Evolutionary conservation across 1,140 invertebrate species (phyloP).

Genomic region (Theocolax elegans): DNA sequence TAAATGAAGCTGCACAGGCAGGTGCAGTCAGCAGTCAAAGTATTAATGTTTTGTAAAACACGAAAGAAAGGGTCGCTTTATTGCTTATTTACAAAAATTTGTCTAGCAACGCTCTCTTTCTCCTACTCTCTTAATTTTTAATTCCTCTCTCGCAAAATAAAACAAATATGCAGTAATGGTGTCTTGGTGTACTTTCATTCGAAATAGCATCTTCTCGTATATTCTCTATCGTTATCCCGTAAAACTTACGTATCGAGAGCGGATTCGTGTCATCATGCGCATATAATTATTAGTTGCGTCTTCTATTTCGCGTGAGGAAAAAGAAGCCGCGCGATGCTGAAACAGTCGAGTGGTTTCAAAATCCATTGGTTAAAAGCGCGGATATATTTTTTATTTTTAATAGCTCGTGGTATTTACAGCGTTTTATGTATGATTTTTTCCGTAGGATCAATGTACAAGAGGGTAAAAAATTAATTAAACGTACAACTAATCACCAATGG

Average conservation of each 20-base stretch:
- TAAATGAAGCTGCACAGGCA: slow-evolving; percentile 37
- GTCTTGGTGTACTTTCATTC: slow-evolving; percentile 29
- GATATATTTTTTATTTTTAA: background rate
- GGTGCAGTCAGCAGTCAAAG: slow-evolving; percentile 38
- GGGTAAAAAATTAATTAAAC: slow-evolving; percentile 18
- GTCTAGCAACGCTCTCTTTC: slow-evolving; percentile 32
- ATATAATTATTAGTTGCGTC: background rate
- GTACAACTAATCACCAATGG: slow-evolving; percentile 11
- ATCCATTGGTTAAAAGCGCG: slow-evolving; percentile 14
- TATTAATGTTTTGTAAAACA: slow-evolving; percentile 26
- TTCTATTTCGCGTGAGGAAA: background rate
- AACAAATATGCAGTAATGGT: slow-evolving; percentile 16
- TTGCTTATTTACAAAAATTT: slow-evolving; percentile 41
- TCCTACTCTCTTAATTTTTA: slow-evolving; percentile 13
- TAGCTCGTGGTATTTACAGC: slow-evolving; percentile 34
- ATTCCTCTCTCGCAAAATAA: slow-evolving; percentile 10
- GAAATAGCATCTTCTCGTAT: background rate
- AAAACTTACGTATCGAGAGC: slow-evolving; percentile 6
- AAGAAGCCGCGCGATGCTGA: slow-evolving; percentile 3
- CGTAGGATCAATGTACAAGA: slow-evolving; percentile 25
- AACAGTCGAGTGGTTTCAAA: slow-evolving; percentile 36
- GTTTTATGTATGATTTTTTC: slow-evolving; percentile 7
- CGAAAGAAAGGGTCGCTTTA: slow-evolving; percentile 34
- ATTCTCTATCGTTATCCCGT: background rate
- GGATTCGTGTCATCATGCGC: slow-evolving; percentile 16